Conservation (phyloP, 2,888 invertebrate species). For the Dynastes grantii region DNA sequence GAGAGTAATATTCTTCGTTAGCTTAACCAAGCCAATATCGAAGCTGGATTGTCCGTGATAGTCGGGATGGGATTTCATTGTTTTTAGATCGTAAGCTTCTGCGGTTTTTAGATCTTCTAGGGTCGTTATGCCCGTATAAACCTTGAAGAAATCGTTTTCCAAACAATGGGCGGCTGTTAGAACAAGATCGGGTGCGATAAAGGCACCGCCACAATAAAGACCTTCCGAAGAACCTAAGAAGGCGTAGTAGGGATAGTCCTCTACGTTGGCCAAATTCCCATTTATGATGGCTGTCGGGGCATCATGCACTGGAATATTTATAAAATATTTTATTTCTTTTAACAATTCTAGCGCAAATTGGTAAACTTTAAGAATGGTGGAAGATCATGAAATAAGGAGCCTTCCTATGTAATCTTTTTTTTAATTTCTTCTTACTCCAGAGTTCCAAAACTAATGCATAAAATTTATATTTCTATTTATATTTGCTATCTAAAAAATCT, state of each 20-base stretch:
- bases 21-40: conserved; percentile 11
- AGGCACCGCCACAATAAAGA: conserved; percentile 26
- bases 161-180: conserved; percentile 30
- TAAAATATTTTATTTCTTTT: too few species aligned
- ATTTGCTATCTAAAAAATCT: too few species aligned
- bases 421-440: too few species aligned
- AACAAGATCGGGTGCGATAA: conserved; percentile 16
- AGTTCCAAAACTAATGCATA: too few species aligned
- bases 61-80: neutral
- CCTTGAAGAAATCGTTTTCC: neutral
- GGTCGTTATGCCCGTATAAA: neutral
- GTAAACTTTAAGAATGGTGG: too few species aligned
- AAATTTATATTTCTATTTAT: too few species aligned
- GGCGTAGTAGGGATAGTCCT: conserved; percentile 27
- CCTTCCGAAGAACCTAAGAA: neutral
- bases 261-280: conserved; percentile 14
- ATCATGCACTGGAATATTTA: neutral
- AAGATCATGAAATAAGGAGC: too few species aligned
- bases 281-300: neutral
- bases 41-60: neutral
- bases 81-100: conserved; percentile 2
- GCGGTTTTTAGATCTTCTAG: neutral
- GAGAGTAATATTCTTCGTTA: neutral
- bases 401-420: too few species aligned
- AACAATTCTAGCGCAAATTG: too few species aligned